Percentiles rank a stretch among this genome's conserved stretches.
Conservation (phyloP, 2,888 invertebrate genomes). For the Hirtodrosophila duncani region DNA sequence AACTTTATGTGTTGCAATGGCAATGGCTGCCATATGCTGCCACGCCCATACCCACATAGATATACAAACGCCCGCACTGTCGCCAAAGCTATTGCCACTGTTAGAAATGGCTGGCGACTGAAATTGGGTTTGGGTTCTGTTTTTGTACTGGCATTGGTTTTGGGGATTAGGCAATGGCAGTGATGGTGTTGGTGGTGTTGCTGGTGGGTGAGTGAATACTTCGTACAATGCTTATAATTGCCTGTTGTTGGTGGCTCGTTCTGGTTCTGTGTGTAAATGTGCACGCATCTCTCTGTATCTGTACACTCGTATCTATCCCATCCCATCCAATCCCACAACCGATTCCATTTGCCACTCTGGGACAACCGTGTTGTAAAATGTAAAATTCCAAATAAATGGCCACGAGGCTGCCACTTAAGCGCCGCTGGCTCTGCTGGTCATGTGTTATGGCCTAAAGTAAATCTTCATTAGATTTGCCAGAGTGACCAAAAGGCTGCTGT, state of each 20-base stretch:
- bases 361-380: conserved; percentile 59
- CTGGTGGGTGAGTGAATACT: conserved; percentile 13
- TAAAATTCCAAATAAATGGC: conserved; percentile 73
- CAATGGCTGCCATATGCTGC: conserved; percentile 59
- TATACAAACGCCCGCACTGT: conserved; percentile 43
- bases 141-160: too few relatives aligned
- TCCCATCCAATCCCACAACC: too few relatives aligned
- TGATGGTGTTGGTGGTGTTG: conserved; percentile 11
- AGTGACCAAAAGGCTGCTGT: conserved; percentile 58
- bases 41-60: conserved; percentile 19
- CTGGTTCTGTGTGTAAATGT: too few relatives aligned
- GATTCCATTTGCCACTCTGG: conserved; percentile 28
- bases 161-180: neutral
- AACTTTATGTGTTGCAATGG: conserved; percentile 72
- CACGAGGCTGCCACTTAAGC: conserved; percentile 61
- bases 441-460: conserved; percentile 75
- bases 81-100: conserved; percentile 73
- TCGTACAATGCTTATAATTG: conserved; percentile 66
- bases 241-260: conserved; percentile 41
- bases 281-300: conserved; percentile 61
- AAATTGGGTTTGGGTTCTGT: too few relatives aligned
- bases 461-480: conserved; percentile 76
- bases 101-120: conserved; percentile 57
- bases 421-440: conserved; percentile 30
- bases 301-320: too few relatives aligned